Conservation (phyloP, 1,140 invertebrate species). For the Drosophila nannoptera region DNA sequence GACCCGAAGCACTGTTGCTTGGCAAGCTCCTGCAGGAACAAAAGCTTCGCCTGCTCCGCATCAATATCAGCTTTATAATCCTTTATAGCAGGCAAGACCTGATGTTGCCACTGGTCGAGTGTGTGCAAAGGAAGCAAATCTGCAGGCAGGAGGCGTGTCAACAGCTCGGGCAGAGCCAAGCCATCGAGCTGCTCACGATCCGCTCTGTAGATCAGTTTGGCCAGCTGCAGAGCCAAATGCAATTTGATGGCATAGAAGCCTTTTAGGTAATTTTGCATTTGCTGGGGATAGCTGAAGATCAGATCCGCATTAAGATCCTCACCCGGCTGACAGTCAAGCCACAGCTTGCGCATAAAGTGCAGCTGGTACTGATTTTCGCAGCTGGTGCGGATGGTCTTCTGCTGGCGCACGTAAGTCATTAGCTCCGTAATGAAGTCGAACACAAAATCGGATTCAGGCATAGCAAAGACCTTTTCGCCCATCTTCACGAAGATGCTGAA, state of each 20-base stretch:
- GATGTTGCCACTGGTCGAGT: constrained; percentile 73
- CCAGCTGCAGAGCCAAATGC: constrained; percentile 89
- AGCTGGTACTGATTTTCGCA: constrained; percentile 88
- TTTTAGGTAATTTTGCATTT: constrained; percentile 93
- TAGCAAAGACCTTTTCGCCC: constrained; percentile 91
- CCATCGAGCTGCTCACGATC: constrained; percentile 83
- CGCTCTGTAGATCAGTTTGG: constrained; percentile 87
- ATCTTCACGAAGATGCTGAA: constrained; percentile 97
- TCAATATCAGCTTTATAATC: constrained; percentile 81
- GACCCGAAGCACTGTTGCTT: constrained; percentile 95
- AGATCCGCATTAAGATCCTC: constrained; percentile 93
- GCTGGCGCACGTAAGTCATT: constrained; percentile 91
- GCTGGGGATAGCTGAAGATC: constrained; percentile 97
- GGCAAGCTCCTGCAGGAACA: constrained; percentile 90
- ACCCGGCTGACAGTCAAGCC: constrained; percentile 92
- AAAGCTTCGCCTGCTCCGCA: constrained; percentile 88
- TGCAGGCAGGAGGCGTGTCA: constrained; percentile 88
- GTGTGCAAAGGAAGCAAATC: constrained; percentile 88
- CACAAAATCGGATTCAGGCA: constrained; percentile 95
- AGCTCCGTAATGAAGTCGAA: constrained; percentile 96
- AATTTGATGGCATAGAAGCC: constrained; percentile 91
- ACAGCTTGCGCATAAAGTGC: constrained; percentile 98
- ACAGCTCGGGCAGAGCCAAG: constrained; percentile 82
- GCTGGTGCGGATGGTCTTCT: constrained; percentile 85
- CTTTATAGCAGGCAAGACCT: constrained; percentile 80